A percentile compares a stretch with the other conserved stretches of the same genome.
These are phyloP conservation scores for Arrhopalites spinosus DNA, from an alignment of 2,888 invertebrate species.

Conservation along the genomic window DNA sequence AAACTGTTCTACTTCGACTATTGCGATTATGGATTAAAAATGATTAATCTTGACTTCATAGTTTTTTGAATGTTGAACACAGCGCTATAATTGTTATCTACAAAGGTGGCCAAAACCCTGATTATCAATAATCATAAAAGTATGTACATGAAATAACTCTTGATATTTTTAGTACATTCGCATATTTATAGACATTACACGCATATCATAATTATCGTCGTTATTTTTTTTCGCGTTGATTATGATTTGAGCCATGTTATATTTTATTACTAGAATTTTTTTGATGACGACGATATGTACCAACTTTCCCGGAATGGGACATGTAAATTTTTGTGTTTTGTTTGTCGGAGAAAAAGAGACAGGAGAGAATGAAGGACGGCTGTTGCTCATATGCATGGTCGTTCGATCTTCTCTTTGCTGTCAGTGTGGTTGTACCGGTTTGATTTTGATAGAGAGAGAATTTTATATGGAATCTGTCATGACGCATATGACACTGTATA, in stretches of 20 bases:
- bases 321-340: too few species aligned
- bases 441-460: too few species aligned
- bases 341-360: background rate
- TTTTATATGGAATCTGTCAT: background rate
- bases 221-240: too few species aligned
- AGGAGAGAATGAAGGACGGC: conserved; percentile 1
- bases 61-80: background rate
- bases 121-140: background rate
- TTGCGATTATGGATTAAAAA: conserved; percentile 26
- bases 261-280: too few species aligned
- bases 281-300: too few species aligned
- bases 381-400: background rate
- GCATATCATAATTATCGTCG: too few species aligned
- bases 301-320: too few species aligned
- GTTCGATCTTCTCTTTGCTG: background rate
- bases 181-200: too few species aligned
- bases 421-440: too few species aligned
- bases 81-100: background rate
- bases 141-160: background rate
- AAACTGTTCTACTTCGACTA: conserved; percentile 25
- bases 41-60: background rate
- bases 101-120: conserved; percentile 11
- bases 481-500: background rate
- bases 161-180: too few species aligned
- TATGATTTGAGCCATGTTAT: too few species aligned